Percentiles rank a stretch among this genome's conserved stretches.
Conservation (phyloP, 2,113 vertebrate species). For the Sigmodon hispidus region DNA sequence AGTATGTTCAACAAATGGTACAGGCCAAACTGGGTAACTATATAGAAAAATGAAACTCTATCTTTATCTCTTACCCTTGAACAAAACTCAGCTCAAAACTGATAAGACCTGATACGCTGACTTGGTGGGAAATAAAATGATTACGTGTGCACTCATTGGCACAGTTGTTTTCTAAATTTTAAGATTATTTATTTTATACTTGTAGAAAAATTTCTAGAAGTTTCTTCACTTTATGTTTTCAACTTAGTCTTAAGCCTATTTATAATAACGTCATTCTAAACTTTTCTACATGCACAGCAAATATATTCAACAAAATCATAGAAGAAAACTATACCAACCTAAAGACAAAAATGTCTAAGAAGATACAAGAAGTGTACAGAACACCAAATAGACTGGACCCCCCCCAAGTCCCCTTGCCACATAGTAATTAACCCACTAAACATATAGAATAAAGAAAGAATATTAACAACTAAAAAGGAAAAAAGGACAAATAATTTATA, state of each 20-base stretch:
- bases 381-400: no score
- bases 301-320: no score
- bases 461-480: no score
- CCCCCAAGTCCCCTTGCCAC: no score
- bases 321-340: no score
- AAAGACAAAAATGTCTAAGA: no score
- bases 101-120: background rate
- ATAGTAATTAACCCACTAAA: no score
- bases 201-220: background rate
- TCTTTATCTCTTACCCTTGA: background rate
- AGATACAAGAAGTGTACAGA: no score
- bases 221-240: background rate
- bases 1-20: background rate
- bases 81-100: background rate
- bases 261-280: background rate
- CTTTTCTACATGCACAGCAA: background rate
- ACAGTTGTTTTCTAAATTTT: background rate
- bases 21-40: background rate
- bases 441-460: no score
- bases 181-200: slow-evolving; percentile 7
- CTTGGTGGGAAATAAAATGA: background rate
- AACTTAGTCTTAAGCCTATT: background rate
- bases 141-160: background rate
- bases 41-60: background rate
- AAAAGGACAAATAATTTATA: no score